Evolutionary conservation across 92 coral and sea anemone species (phyloP).

Genomic region (Montipora capitata): DNA sequence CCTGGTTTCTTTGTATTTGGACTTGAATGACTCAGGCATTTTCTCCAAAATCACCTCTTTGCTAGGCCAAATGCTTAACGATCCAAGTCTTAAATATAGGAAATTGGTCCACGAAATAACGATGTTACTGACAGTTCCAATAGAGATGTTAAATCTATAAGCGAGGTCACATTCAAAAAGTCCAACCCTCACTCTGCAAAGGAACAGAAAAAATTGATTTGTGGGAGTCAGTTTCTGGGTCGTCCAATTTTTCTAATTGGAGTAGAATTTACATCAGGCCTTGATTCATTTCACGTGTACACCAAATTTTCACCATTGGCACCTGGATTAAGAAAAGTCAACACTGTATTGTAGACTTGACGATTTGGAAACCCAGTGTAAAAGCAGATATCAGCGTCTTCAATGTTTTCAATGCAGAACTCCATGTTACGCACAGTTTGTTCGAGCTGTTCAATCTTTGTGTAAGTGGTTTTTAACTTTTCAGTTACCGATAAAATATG

Average conservation of each 20-base stretch:
- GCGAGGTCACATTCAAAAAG: constrained; percentile 75
- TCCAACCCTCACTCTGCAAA: constrained; percentile 73
- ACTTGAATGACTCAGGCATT: constrained; percentile 73
- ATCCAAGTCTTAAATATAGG: constrained; percentile 70
- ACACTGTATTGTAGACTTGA: not conserved
- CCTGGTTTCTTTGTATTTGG: constrained; percentile 1
- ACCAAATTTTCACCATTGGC: constrained; percentile 51
- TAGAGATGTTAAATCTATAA: constrained; percentile 65
- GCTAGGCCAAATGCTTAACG: constrained; percentile 67
- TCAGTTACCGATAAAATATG: constrained; percentile 18
- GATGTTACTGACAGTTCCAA: constrained; percentile 68
- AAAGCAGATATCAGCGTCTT: constrained; percentile 35
- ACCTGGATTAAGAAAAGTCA: constrained; percentile 50
- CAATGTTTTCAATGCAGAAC: constrained; percentile 55
- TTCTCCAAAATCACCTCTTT: constrained; percentile 33
- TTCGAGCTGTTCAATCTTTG: constrained; percentile 37
- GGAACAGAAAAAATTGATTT: constrained; percentile 71
- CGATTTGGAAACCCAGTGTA: too few relatives aligned
- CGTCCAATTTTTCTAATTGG: constrained; percentile 35
- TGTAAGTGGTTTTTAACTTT: constrained; percentile 26
- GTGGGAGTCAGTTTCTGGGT: constrained; percentile 36
- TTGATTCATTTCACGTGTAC: constrained; percentile 31
- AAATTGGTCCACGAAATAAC: constrained; percentile 71
- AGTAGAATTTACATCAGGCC: constrained; percentile 16
- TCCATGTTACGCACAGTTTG: constrained; percentile 39